Base-by-base conservation (phyloP, 2,113 vertebrate genomes). In the Elaphurus davidianus region DNA sequence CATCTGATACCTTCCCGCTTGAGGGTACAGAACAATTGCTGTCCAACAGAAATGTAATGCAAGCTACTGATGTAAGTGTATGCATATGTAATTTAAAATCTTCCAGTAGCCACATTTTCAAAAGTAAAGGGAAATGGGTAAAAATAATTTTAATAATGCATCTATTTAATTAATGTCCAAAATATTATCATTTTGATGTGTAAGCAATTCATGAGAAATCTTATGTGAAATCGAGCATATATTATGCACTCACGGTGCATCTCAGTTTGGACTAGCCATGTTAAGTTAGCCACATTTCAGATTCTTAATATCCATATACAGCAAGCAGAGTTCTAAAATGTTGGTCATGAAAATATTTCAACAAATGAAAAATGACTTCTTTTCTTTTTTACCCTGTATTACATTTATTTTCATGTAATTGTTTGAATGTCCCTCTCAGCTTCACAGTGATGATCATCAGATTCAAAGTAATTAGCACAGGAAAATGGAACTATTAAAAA, bases 131-230 rank as follows among this genome's bases (percentile, higher is more conserved):
- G 36, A 67, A 96, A 79, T 6, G 84, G 23, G 50, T 79, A 11
- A 95, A 84, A 71, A 79, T 45, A 90, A 94, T 89, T 91, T 97
- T 60, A 93, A 81, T n/a, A 89, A 79, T 92, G 10, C 85, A 62
- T 40, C 55, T 55, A 36, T 62, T 90, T 81, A 93, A 82, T n/a
- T 52, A 79, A 76, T 67, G n/a, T 47, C 33, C 40, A 90, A 97
- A 95, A 82, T 87, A 81, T 64, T 67, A 71, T 78, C 60, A 89
- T 89, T 89, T 95, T 28, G 85, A 67, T 27, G n/a, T 88, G 15
- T 89, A 43, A 95, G 67, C 8, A 82, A 62, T 60, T 82, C 87
- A 79, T 79, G 76, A 28, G 45, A 82, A 96, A 79, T 57, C n/a
- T 81, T 86, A 79, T 50, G 45, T 50, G 45, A 87, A 96, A 83